Base-by-base conservation (phyloP, 1,140 invertebrate species). In the Orchesella cincta region DNA sequence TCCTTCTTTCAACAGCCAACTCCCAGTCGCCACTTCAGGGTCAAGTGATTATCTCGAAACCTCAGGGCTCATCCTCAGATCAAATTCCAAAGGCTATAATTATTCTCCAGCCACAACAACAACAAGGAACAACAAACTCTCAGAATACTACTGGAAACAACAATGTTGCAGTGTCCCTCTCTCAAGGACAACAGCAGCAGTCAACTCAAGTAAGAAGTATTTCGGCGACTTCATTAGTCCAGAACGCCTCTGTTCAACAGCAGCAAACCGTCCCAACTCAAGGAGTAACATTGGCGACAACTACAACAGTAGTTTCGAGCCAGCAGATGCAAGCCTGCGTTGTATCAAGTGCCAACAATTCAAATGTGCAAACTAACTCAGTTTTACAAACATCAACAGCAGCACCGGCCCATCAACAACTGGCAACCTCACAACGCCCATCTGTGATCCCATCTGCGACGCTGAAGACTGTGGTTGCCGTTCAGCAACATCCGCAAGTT, bases 401-500 rank as follows among this genome's bases (percentile, higher is more conserved):
- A 46, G 5, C 39, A 18, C 5, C 39, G 5, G 39, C 39, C 39
- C 39, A 46, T 8, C 39, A 46, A 18, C 39, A 46, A 46, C 39
- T 8, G 39, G 39, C 18, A 46, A 18, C 39, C 39, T n/a, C n/a
- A n/a, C n/a, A 26, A 26, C 76, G 12, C 23, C 51, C 79, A 39
- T 71, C 81, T 67, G 70, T 75, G 78, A 75, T 79, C 62, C 33
- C 78, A 76, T 75, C 77, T 74, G 73, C 79, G 46, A 51, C 79
- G 76, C 46, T 20, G 39, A 8, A 20, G 39, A 46, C 39, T 18
- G 57, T 70, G 54, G 73, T 62, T 64, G 77, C 54, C 26, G 74
- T 46, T 76, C 78, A 20, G 85, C 86, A 39, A 86, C 87, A 2
- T 84, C 87, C 0, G 85, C 86, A 0, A 85, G 86, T 78, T 85